Percentiles rank a stretch among this genome's conserved stretches.
Evolutionary conservation across 2,888 invertebrate genomes (phyloP).

Genomic region (Syritta pipiens): DNA sequence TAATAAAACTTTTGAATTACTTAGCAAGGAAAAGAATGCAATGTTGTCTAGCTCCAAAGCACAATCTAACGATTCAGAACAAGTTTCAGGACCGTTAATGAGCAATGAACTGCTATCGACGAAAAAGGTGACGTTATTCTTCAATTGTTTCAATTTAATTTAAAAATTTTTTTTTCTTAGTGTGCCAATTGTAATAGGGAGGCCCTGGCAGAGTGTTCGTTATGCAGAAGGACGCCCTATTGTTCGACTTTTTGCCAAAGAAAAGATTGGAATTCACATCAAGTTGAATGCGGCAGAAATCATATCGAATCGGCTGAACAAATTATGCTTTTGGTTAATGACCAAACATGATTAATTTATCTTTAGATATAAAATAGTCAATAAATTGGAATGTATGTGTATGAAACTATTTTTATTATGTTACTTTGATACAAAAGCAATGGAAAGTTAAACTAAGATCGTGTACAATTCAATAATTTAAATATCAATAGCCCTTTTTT

Average conservation of each 20-base stretch:
- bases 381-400: no score
- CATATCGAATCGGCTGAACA: constrained; percentile 87
- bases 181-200: constrained; percentile 94
- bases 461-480: no score
- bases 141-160: neutral
- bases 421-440: no score
- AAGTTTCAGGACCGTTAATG: constrained; percentile 79
- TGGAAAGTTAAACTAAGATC: no score
- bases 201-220: constrained; percentile 91
- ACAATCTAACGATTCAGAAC: constrained; percentile 83
- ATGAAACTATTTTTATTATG: no score
- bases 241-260: constrained; percentile 94
- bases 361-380: no score
- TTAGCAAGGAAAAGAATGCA: constrained; percentile 84
- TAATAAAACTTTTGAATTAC: constrained; percentile 83
- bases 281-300: constrained; percentile 89
- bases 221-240: constrained; percentile 91
- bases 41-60: constrained; percentile 85
- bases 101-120: constrained; percentile 83
- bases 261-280: constrained; percentile 93
- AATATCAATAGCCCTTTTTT: no score
- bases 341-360: constrained; percentile 80
- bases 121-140: constrained; percentile 83
- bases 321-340: constrained; percentile 92
- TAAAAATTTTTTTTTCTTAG: constrained; percentile 78